phyloP scores from a whole-genome alignment of 2,797 vertebrate genomes.

The Limosa lapponica region DNA sequence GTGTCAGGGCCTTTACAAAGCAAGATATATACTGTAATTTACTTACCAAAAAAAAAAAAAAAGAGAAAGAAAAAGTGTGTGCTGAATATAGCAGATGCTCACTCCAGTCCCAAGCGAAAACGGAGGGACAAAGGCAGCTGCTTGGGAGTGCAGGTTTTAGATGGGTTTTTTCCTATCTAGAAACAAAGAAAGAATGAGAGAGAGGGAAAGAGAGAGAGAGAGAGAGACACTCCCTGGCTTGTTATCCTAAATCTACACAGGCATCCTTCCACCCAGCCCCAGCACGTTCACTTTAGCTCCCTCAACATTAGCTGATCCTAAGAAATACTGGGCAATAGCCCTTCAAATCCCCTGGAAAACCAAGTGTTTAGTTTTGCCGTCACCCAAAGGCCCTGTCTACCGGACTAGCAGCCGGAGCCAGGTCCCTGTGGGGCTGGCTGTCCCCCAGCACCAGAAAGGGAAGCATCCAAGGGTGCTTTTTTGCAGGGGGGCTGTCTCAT shows the following conservation, averaged over 20 bases:
- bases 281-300: slow-evolving; percentile 43
- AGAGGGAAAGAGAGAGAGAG: neutral
- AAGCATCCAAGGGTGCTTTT: neutral
- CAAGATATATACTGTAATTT: slow-evolving; percentile 53
- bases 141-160: slow-evolving; percentile 59
- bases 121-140: slow-evolving; percentile 47
- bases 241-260: slow-evolving; percentile 47
- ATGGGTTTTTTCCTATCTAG: slow-evolving; percentile 51
- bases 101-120: slow-evolving; percentile 50
- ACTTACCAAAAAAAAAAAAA: slow-evolving; percentile 22
- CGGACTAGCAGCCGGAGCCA: fast-evolving
- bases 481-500: neutral
- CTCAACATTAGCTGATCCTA: slow-evolving; percentile 6
- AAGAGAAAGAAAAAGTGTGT: neutral
- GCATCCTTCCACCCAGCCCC: slow-evolving; percentile 45
- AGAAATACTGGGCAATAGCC: slow-evolving; percentile 19
- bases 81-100: slow-evolving; percentile 52
- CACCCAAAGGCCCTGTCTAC: neutral
- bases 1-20: slow-evolving; percentile 38
- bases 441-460: neutral
- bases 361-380: neutral
- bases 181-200: neutral
- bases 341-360: slow-evolving; percentile 2
- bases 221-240: slow-evolving; percentile 17
- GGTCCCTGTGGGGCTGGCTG: neutral